Evolutionary conservation across 2,888 invertebrate genomes (phyloP).

Genomic region (Horisme vitalbata): DNA sequence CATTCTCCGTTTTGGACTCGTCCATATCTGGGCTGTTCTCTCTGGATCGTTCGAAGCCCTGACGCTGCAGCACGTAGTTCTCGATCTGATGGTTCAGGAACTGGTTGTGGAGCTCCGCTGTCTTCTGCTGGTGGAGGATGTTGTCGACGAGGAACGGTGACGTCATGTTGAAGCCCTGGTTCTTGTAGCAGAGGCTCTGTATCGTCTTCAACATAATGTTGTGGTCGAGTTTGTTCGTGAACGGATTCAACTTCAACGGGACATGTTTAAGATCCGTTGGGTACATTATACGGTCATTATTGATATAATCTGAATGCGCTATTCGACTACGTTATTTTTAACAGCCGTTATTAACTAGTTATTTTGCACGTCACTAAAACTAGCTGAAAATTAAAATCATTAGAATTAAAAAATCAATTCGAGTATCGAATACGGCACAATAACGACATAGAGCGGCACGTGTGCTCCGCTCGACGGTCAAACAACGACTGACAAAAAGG

Average conservation of each 20-base stretch:
- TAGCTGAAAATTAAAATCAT: not conserved
- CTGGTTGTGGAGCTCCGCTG: slow-evolving; percentile 69
- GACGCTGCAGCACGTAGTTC: slow-evolving; percentile 63
- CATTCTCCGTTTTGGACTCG: slow-evolving; percentile 56
- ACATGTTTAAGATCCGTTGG: slow-evolving; percentile 74
- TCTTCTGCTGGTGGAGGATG: slow-evolving; percentile 82
- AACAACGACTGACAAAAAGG: slow-evolving; percentile 61
- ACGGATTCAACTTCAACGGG: slow-evolving; percentile 67
- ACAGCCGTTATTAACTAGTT: slow-evolving; percentile 14
- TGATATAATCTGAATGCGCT: not conserved
- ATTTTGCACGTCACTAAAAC: slow-evolving; percentile 22
- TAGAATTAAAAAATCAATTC: slow-evolving; percentile 23
- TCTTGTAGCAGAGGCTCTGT: slow-evolving; percentile 70
- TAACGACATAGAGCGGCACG: slow-evolving; percentile 19
- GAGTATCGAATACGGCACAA: slow-evolving; percentile 12
- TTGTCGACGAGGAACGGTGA: slow-evolving; percentile 85
- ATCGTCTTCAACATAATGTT: slow-evolving; percentile 80
- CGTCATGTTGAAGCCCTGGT: slow-evolving; percentile 75
- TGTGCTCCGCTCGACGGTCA: slow-evolving; percentile 41
- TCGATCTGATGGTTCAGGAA: slow-evolving; percentile 81
- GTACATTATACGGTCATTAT: slow-evolving; percentile 67
- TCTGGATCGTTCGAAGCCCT: slow-evolving; percentile 56
- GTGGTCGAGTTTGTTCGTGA: slow-evolving; percentile 61
- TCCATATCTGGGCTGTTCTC: slow-evolving; percentile 70
- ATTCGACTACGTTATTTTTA: not conserved